A percentile compares a stretch with the other conserved stretches of the same genome.
Conservation (phyloP, 2,113 vertebrate genomes). For the Aviceda subcristata region DNA sequence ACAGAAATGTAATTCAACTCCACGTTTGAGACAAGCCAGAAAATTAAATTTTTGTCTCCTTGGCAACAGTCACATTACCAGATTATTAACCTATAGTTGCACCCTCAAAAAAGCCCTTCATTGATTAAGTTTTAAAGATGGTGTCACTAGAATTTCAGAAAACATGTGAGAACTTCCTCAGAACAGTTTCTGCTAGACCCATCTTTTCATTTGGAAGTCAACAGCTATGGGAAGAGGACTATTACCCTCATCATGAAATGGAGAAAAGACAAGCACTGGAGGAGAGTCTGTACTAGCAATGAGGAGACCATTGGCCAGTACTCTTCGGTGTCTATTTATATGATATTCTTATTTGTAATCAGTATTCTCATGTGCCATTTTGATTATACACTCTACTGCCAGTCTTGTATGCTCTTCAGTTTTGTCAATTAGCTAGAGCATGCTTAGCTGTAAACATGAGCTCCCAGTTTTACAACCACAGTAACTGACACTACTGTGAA, state of each 20-base stretch:
- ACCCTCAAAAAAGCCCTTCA: background rate
- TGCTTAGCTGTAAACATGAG: background rate
- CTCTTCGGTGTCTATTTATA: background rate
- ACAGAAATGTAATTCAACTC: conserved; percentile 8
- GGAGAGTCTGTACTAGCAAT: background rate
- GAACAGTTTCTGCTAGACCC: background rate
- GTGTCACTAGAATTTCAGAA: background rate
- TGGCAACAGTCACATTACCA: background rate
- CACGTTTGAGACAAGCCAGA: background rate
- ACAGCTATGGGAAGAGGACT: background rate
- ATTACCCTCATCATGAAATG: background rate
- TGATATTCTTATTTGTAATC: background rate
- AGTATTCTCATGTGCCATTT: background rate
- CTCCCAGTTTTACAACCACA: background rate
- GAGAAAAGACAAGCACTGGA: background rate
- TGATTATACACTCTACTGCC: background rate
- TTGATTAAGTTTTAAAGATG: background rate
- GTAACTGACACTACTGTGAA: background rate
- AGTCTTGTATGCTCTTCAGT: background rate
- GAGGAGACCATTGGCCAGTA: background rate
- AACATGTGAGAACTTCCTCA: background rate
- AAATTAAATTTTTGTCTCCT: conserved; percentile 2
- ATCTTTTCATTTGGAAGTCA: background rate
- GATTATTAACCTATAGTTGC: background rate
- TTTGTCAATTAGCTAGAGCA: background rate